These are phyloP conservation scores for Fringilla coelebs DNA, from an alignment of 2,797 vertebrate species.

Conservation along the genomic window DNA sequence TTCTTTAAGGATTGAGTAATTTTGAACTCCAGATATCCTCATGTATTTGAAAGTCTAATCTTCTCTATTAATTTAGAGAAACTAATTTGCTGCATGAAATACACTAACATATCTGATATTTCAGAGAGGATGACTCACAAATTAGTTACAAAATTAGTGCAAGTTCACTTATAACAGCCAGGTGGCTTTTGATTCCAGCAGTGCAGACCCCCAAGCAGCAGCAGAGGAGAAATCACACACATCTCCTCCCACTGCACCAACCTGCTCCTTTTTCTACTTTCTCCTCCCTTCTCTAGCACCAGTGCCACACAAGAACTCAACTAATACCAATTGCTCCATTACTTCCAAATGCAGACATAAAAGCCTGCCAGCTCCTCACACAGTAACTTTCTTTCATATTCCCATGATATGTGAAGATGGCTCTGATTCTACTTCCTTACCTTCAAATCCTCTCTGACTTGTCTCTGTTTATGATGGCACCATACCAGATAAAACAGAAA, in stretches of 20 bases:
- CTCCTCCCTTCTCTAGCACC: background rate
- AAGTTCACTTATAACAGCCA: background rate
- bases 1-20: background rate
- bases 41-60: background rate
- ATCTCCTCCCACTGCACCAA: background rate
- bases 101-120: background rate
- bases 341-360: background rate
- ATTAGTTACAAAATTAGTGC: background rate
- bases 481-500: background rate
- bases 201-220: background rate
- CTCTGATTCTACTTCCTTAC: background rate
- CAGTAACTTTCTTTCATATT: background rate
- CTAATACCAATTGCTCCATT: background rate
- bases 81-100: background rate
- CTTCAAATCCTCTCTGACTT: background rate
- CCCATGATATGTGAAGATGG: background rate
- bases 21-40: background rate
- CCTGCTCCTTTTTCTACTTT: background rate
- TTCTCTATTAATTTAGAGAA: background rate
- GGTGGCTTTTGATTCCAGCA: background rate
- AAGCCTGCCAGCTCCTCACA: background rate
- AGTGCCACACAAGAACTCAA: background rate
- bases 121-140: background rate
- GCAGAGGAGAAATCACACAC: background rate
- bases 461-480: background rate